Evolutionary conservation across 1,140 invertebrate genomes (phyloP), one percentile per base, ranked within the genome.

Genomic region (Rhopalosiphum maidis): DNA sequence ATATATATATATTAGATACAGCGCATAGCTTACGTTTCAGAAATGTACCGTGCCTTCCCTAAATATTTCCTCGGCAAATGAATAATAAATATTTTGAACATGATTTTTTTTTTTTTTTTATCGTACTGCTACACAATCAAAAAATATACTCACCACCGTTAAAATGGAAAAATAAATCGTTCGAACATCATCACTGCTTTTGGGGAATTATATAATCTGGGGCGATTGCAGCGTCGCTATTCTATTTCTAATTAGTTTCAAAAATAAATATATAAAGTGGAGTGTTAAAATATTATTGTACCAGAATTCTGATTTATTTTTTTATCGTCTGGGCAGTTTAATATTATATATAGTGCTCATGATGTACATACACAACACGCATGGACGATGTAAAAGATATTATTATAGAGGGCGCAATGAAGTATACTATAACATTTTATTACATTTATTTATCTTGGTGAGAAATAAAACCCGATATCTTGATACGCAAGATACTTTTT

Each of bases 401-500:
- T 77, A 77, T 77, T 77, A 18, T 35, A 77, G 60, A 77, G 60
- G 11, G 30, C 9, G 30, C 9, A n/a, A n/a, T n/a, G n/a, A 77
- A 77, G 60, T 77, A 35, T 77, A 6, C n/a, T 60, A 60, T 60
- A n/a, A 77, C 15, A n/a, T 77, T 77, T 77, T 77, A 77, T 77
- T 77, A 77, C 60, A n/a, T 60, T 77, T 77, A 77, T 77, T n/a
- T 77, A 77, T 77, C 60, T n/a, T 15, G n/a, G 60, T 77, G 60
- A n/a, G 60, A 21, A 77, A 77, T 77, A 35, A n/a, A 77, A 77
- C n/a, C 15, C 15, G n/a, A 77, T 77, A 77, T 77, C 30, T n/a
- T n/a, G 60, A 77, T 77, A 5, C 15, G 6, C 30, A 2, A 77
- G 30, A n/a, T 15, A 15, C 60, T 35, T 77, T 77, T 77, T 77